Conservation (phyloP, 2,888 invertebrate species). For the Diarsia rubi region DNA sequence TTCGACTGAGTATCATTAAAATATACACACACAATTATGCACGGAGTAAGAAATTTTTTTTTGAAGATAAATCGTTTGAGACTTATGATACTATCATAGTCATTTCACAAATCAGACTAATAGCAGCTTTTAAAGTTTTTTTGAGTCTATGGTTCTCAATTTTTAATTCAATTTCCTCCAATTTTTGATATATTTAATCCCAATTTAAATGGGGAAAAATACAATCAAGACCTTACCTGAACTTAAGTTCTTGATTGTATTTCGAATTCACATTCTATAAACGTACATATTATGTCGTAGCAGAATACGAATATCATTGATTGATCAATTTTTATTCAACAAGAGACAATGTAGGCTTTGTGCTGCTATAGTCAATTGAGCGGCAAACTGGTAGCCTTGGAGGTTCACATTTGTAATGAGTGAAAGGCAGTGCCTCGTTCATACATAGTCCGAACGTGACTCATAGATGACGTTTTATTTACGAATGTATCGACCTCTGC, state of each 20-base stretch:
- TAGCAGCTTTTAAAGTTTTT: background rate
- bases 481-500: slow-evolving; percentile 64
- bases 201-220: no score
- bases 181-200: no score
- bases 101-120: background rate
- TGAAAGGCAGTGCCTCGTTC: slow-evolving; percentile 84
- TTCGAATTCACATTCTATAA: slow-evolving; percentile 29
- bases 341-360: slow-evolving; percentile 78
- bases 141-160: background rate
- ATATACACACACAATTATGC: background rate
- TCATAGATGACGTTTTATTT: slow-evolving; percentile 79
- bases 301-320: slow-evolving; percentile 54
- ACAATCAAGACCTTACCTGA: no score
- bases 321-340: slow-evolving; percentile 62
- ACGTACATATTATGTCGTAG: slow-evolving; percentile 34
- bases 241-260: slow-evolving; percentile 2
- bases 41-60: background rate
- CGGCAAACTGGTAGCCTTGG: slow-evolving; percentile 84
- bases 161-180: background rate
- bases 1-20: background rate
- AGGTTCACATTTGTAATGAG: slow-evolving; percentile 84
- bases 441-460: slow-evolving; percentile 79
- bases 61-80: background rate
- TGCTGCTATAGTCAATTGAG: slow-evolving; percentile 78
- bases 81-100: background rate